phyloP scores from a whole-genome alignment of 2,797 vertebrate species.

The Hippoglossus hippoglossus region DNA sequence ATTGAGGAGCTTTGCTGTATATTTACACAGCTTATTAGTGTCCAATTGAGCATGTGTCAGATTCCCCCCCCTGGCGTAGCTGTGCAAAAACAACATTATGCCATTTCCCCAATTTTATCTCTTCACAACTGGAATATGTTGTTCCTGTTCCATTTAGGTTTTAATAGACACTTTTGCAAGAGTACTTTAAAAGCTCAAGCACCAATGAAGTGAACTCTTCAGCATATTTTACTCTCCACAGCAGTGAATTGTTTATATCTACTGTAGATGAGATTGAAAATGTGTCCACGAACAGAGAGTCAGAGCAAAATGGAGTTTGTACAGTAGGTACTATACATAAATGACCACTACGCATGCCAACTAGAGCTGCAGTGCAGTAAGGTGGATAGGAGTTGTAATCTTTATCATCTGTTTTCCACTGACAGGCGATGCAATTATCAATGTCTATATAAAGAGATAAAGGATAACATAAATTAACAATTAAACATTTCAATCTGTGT shows the following conservation, averaged over 20 bases:
- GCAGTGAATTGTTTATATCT: constrained; percentile 68
- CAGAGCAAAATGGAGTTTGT: constrained; percentile 49
- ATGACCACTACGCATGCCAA: constrained; percentile 31
- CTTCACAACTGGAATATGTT: constrained; percentile 77
- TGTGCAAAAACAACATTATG: constrained; percentile 79
- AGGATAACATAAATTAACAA: not conserved
- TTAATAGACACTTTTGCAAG: constrained; percentile 77
- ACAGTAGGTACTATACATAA: constrained; percentile 36
- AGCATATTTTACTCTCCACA: constrained; percentile 71
- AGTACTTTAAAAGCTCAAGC: constrained; percentile 78
- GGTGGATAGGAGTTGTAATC: not conserved
- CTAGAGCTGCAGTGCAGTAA: constrained; percentile 5
- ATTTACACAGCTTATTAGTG: constrained; percentile 81
- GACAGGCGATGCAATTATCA: not conserved
- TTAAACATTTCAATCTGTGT: not conserved
- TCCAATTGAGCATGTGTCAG: constrained; percentile 83
- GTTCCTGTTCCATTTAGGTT: constrained; percentile 78
- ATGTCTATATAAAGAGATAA: not conserved
- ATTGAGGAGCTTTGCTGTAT: constrained; percentile 70
- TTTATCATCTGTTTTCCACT: constrained; percentile 3
- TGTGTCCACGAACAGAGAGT: constrained; percentile 57
- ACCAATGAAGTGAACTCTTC: constrained; percentile 75
- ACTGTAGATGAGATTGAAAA: constrained; percentile 61
- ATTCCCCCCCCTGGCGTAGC: constrained; percentile 65
- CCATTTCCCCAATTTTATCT: constrained; percentile 73